Conservation (phyloP, 2,113 vertebrate genomes). For the Cyprinodon tularosa region DNA sequence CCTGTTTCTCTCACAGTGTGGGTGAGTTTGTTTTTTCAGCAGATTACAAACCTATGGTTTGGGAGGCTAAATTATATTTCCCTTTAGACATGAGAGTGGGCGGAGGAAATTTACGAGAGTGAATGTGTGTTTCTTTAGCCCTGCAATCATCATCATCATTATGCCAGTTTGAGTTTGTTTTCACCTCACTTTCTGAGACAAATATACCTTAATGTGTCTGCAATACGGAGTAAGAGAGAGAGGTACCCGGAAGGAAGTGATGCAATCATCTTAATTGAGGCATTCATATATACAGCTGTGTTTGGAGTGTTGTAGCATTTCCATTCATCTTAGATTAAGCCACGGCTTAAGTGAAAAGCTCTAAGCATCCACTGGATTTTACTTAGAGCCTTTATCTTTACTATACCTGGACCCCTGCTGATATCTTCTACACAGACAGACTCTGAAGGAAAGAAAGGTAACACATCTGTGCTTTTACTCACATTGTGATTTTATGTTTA, state of each 20-base stretch:
- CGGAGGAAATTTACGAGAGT: constrained; percentile 47
- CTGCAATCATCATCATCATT: constrained; percentile 20
- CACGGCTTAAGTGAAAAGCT: constrained; percentile 19
- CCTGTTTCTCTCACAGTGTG: constrained; percentile 61
- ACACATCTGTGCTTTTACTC: not conserved
- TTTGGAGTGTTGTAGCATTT: constrained; percentile 46
- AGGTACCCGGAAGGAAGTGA: constrained; percentile 72
- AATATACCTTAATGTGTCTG: constrained; percentile 56
- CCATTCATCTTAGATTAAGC: constrained; percentile 26
- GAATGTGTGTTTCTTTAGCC: constrained; percentile 33
- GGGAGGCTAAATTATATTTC: constrained; percentile 61
- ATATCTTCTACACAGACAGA: constrained; percentile 9
- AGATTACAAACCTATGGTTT: constrained; percentile 73
- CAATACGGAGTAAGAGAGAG: constrained; percentile 3
- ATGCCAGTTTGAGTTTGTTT: constrained; percentile 52
- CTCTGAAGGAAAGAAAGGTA: constrained; percentile 24
- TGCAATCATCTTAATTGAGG: constrained; percentile 55
- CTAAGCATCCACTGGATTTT: constrained; percentile 23
- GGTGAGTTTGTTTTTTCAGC: constrained; percentile 68
- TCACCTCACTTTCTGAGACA: constrained; percentile 40
- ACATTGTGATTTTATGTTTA: not conserved
- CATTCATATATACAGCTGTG: constrained; percentile 61
- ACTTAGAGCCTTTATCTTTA: constrained; percentile 7
- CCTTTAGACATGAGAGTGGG: constrained; percentile 53
- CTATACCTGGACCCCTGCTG: constrained; percentile 6